Conservation (phyloP, 2,797 vertebrate species). For the Manis javanica region DNA sequence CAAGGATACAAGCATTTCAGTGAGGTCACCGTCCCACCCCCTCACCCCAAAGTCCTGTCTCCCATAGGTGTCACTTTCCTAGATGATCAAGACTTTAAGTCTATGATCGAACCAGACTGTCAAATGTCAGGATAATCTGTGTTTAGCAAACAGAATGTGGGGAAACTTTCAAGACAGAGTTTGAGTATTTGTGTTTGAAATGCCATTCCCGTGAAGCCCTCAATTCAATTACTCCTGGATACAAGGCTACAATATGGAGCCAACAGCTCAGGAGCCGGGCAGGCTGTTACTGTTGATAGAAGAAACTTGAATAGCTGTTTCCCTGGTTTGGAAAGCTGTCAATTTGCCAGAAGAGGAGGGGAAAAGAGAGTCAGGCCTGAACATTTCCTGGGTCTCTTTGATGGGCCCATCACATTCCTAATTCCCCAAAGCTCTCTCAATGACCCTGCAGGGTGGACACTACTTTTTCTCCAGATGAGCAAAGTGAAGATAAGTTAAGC, state of each 20-base stretch:
- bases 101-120: not conserved
- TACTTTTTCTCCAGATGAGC: not conserved
- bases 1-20: not conserved
- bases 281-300: not conserved
- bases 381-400: not conserved
- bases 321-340: not conserved
- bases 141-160: not conserved
- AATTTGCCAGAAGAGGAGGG: not conserved
- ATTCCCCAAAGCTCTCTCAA: not conserved
- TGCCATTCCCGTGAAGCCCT: not conserved
- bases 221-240: not conserved
- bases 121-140: not conserved
- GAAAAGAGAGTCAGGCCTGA: not conserved
- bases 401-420: not conserved
- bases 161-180: not conserved
- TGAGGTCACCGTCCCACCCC: not conserved
- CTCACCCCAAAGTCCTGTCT: not conserved
- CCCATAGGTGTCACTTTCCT: not conserved
- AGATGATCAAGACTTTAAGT: not conserved
- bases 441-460: not conserved
- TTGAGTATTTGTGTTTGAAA: slow-evolving; percentile 11
- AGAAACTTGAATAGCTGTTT: not conserved
- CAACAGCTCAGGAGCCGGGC: not conserved
- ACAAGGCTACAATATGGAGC: not conserved
- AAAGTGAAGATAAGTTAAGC: not conserved